Conservation (phyloP, 2,888 invertebrate genomes). For the Pseudoips prasinana region DNA sequence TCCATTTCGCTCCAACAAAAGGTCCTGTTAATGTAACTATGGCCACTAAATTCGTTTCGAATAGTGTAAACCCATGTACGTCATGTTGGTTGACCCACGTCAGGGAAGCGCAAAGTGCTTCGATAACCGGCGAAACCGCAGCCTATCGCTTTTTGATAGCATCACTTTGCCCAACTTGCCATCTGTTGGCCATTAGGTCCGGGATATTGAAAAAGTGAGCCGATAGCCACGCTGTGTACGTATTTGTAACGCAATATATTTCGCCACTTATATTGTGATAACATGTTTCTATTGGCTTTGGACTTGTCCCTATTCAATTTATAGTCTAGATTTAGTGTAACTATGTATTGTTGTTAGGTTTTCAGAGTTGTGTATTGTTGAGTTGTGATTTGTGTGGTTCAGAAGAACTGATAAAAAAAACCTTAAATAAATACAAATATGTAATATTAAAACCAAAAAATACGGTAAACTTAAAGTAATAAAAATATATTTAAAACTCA, state of each 20-base stretch:
- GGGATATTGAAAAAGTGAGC: conserved; percentile 80
- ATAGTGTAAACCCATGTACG: conserved; percentile 56
- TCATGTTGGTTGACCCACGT: conserved; percentile 66
- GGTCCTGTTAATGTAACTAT: no score
- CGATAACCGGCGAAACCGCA: conserved; percentile 77
- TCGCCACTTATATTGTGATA: conserved; percentile 26
- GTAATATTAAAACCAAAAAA: no score
- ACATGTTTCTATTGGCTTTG: conserved; percentile 14
- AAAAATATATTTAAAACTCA: no score
- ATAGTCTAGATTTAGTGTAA: no score
- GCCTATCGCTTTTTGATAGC: conserved; percentile 82
- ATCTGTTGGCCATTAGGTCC: conserved; percentile 78
- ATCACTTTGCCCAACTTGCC: conserved; percentile 80
- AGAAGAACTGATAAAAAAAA: no score
- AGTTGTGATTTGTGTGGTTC: no score
- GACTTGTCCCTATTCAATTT: no score
- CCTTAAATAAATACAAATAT: no score
- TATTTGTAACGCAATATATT: conserved; percentile 36
- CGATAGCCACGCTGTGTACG: conserved; percentile 41
- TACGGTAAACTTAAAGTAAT: no score
- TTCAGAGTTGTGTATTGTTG: no score
- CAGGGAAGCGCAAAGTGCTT: conserved; percentile 73
- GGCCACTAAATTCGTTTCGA: conserved; percentile 24
- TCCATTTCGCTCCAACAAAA: no score
- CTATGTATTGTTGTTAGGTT: no score